These are phyloP conservation scores for Pinctada fucata DNA, from an alignment of 2,888 invertebrate genomes.

Conservation along the genomic window DNA sequence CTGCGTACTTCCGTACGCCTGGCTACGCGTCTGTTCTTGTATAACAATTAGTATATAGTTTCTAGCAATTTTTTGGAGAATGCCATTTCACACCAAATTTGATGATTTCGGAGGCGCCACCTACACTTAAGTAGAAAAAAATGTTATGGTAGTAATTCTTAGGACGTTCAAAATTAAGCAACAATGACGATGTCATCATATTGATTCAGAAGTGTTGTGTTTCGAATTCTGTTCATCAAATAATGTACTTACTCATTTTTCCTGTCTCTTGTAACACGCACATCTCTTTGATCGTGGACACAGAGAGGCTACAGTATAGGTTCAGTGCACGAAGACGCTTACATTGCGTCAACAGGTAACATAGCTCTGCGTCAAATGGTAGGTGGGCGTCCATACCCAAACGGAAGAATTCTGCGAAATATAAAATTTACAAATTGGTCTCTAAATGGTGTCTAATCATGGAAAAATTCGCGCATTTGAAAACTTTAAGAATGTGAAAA, in stretches of 20 bases:
- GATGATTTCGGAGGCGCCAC: too few relatives aligned
- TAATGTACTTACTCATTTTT: slow-evolving; percentile 20
- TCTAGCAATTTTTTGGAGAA: too few relatives aligned
- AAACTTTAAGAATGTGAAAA: too few relatives aligned
- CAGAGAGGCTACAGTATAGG: slow-evolving; percentile 44
- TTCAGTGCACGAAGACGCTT: slow-evolving; percentile 43
- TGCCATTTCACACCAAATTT: too few relatives aligned
- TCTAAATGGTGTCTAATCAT: not conserved
- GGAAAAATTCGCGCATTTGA: not conserved
- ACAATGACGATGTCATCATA: too few relatives aligned
- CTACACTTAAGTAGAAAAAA: too few relatives aligned
- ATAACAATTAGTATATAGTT: too few relatives aligned
- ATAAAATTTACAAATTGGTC: not conserved
- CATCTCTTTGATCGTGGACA: slow-evolving; percentile 42
- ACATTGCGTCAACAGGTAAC: slow-evolving; percentile 47
- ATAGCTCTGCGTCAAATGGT: slow-evolving; percentile 47
- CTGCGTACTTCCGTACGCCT: too few relatives aligned
- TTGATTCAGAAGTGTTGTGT: not conserved
- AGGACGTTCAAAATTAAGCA: too few relatives aligned
- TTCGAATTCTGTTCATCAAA: not conserved
- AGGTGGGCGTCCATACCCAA: slow-evolving; percentile 50
- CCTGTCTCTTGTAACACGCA: slow-evolving; percentile 27
- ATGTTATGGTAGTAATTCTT: too few relatives aligned
- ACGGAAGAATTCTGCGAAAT: slow-evolving; percentile 45
- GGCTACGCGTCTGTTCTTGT: too few relatives aligned